A percentile compares a stretch with the other conserved stretches of the same genome.
Conservation (phyloP, 2,113 vertebrate genomes). For the Laterallus jamaicensis region DNA sequence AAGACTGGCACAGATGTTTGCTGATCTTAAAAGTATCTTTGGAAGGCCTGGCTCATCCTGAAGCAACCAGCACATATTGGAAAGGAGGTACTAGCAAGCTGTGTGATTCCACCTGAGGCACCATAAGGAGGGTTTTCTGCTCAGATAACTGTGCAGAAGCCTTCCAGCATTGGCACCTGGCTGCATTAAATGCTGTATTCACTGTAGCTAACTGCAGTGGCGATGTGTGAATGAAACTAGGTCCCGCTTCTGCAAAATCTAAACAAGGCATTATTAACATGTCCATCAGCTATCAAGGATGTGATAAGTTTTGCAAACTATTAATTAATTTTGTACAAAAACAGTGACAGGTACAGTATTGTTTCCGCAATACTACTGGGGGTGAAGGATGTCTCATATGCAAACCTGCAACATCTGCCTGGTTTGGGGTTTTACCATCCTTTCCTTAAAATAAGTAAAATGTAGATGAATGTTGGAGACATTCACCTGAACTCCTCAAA, state of each 20-base stretch:
- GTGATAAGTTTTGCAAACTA: constrained; percentile 66
- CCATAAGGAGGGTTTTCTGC: not conserved
- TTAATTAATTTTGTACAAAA: constrained; percentile 69
- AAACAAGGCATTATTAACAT: constrained; percentile 64
- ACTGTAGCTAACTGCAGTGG: not conserved
- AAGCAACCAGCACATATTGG: not conserved
- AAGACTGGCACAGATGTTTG: accelerated
- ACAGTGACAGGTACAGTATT: constrained; percentile 19
- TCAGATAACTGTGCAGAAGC: not conserved
- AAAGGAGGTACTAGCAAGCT: not conserved
- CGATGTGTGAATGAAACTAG: constrained; percentile 59
- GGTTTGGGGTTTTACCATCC: not conserved
- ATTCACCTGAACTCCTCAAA: constrained; percentile 17
- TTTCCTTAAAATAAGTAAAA: constrained; percentile 30
- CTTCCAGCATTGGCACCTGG: not conserved
- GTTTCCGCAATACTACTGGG: not conserved
- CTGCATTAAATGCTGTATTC: constrained; percentile 29
- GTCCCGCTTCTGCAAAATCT: constrained; percentile 51
- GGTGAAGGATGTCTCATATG: not conserved
- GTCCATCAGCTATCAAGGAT: constrained; percentile 60
- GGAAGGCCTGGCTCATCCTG: not conserved
- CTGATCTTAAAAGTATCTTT: not conserved
- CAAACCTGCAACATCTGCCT: not conserved
- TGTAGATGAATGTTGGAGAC: constrained; percentile 4
- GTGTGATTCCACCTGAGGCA: not conserved